Conservation (phyloP, 2,797 vertebrate species). For the Lacerta viridis region DNA sequence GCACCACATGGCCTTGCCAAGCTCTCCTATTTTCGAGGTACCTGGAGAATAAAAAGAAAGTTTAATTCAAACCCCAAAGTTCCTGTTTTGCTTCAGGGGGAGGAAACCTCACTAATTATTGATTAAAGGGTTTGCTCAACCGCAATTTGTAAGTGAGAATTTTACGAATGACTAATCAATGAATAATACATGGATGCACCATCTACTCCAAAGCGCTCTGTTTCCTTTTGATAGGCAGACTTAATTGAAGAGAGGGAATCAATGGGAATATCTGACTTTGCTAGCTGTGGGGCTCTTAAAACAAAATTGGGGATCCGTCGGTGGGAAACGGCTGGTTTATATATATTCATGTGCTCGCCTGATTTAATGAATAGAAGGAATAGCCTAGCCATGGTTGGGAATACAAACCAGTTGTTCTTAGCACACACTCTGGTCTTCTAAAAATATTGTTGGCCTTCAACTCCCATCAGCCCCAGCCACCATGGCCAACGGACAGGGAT, state of each 20-base stretch:
- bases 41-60: neutral
- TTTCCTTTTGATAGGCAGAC: conserved; percentile 4
- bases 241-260: conserved; percentile 17
- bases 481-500: too few relatives aligned
- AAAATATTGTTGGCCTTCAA: too few relatives aligned
- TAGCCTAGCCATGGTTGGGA: neutral
- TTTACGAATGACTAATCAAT: conserved; percentile 25
- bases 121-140: conserved; percentile 33
- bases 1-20: too few relatives aligned
- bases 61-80: neutral
- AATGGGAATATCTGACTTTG: neutral
- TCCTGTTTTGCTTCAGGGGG: conserved; percentile 2
- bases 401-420: neutral
- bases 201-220: neutral
- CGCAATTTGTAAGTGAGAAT: conserved; percentile 5
- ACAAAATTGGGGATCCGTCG: too few relatives aligned
- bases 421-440: too few relatives aligned
- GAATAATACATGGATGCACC: conserved; percentile 21
- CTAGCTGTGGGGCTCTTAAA: neutral
- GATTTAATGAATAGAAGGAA: neutral
- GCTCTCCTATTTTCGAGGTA: neutral
- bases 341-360: neutral
- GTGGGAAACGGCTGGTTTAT: neutral
- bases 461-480: too few relatives aligned
- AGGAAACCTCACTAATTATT: conserved; percentile 36